phyloP scores from a whole-genome alignment of 2,797 vertebrate genomes.

The Erethizon dorsatum region DNA sequence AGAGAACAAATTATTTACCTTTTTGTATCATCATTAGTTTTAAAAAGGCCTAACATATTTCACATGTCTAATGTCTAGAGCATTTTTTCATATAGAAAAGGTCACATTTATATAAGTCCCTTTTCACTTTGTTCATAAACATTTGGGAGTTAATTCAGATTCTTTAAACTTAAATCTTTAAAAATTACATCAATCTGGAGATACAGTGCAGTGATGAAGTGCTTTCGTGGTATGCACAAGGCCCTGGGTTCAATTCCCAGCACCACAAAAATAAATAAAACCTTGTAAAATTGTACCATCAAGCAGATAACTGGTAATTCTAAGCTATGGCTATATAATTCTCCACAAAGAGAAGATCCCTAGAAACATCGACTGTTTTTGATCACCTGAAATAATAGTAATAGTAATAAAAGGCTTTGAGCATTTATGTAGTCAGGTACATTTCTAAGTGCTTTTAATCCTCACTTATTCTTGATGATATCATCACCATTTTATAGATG shows the following conservation, averaged over 20 bases:
- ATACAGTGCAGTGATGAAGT: neutral
- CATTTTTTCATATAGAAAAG: neutral
- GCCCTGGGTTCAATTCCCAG: neutral
- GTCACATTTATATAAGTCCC: neutral
- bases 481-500: neutral
- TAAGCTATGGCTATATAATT: neutral
- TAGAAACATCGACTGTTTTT: neutral
- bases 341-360: neutral
- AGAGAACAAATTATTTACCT: neutral
- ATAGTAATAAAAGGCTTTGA: neutral
- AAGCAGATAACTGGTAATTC: slow-evolving; percentile 16
- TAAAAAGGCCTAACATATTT: neutral
- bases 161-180: slow-evolving; percentile 15
- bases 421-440: neutral
- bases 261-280: neutral
- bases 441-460: neutral
- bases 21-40: slow-evolving; percentile 24
- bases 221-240: neutral
- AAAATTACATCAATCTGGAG: neutral
- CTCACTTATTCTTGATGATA: neutral
- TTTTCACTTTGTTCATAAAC: neutral
- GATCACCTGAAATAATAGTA: neutral
- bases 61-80: neutral
- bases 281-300: neutral
- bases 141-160: neutral